Evolutionary conservation across 2,113 vertebrate species (phyloP).

Genomic region (Sturnira hondurensis): DNA sequence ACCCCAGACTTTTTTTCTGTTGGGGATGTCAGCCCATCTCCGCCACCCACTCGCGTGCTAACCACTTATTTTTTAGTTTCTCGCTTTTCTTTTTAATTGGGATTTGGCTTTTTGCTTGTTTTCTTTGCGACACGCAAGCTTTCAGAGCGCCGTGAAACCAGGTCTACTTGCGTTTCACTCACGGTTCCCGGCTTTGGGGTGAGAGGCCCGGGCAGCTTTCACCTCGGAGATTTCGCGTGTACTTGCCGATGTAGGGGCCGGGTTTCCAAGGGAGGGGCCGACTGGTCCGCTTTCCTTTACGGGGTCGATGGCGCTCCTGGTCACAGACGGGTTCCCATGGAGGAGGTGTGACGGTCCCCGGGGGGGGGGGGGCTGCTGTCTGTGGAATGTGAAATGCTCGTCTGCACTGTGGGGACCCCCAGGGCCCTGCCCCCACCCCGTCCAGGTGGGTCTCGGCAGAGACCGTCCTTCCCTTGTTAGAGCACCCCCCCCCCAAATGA

Average conservation of each 20-base stretch:
- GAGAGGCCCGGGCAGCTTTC: not conserved
- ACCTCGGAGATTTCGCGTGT: not conserved
- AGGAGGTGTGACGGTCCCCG: accelerated
- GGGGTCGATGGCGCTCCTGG: accelerated
- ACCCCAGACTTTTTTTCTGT: accelerated
- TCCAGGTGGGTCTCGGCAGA: accelerated
- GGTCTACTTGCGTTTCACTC: not conserved
- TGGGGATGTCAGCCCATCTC: accelerated
- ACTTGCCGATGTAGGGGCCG: accelerated
- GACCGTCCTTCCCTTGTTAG: not conserved
- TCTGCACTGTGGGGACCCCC: accelerated
- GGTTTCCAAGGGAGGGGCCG: not conserved
- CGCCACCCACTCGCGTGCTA: accelerated
- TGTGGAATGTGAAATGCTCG: accelerated
- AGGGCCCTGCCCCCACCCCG: accelerated
- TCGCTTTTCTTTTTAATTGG: not conserved
- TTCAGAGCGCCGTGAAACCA: not conserved
- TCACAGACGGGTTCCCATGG: accelerated
- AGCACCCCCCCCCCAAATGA: accelerated
- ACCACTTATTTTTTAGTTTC: no score
- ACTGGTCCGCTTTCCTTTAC: not conserved
- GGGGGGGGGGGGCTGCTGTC: accelerated
- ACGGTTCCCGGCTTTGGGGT: not conserved
- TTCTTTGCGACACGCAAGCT: accelerated
- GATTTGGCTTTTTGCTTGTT: not conserved